phyloP scores from a whole-genome alignment of 2,113 vertebrate genomes.

The Kobus ellipsiprymnus region DNA sequence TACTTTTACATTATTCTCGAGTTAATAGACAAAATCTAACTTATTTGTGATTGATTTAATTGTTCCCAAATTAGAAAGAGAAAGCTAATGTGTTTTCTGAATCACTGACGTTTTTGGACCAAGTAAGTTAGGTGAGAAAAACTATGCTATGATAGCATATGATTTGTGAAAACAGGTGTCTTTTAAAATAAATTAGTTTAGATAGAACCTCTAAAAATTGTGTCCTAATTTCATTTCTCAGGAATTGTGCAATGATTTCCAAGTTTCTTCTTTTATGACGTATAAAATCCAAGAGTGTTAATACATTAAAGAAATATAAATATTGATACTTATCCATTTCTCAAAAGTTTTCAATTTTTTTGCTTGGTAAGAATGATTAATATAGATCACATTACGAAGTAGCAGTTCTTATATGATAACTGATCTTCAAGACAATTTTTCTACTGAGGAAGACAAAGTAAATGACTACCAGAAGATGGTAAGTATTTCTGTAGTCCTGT shows the following conservation, averaged over 20 bases:
- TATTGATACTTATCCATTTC: neutral
- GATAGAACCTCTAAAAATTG: neutral
- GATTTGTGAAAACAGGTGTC: constrained; percentile 33
- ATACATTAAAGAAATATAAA: neutral
- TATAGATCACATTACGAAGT: neutral
- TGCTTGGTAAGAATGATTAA: neutral
- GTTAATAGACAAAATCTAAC: constrained; percentile 30
- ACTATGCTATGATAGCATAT: neutral
- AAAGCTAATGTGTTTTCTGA: constrained; percentile 62
- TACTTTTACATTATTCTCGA: neutral
- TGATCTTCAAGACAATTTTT: neutral
- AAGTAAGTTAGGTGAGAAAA: constrained; percentile 33
- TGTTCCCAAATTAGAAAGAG: constrained; percentile 55
- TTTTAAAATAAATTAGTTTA: constrained; percentile 18
- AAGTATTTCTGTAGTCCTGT: neutral
- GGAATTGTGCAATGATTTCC: neutral
- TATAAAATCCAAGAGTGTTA: neutral
- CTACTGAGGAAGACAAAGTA: neutral
- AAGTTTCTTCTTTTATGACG: neutral
- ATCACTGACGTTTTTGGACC: constrained; percentile 33
- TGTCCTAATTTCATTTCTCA: neutral
- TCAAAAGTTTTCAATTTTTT: neutral
- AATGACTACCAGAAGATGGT: neutral
- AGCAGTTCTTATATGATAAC: neutral
- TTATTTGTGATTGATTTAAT: constrained; percentile 60